Evolutionary conservation across 2,888 invertebrate species (phyloP).

Genomic region (Gerosis bhagava): DNA sequence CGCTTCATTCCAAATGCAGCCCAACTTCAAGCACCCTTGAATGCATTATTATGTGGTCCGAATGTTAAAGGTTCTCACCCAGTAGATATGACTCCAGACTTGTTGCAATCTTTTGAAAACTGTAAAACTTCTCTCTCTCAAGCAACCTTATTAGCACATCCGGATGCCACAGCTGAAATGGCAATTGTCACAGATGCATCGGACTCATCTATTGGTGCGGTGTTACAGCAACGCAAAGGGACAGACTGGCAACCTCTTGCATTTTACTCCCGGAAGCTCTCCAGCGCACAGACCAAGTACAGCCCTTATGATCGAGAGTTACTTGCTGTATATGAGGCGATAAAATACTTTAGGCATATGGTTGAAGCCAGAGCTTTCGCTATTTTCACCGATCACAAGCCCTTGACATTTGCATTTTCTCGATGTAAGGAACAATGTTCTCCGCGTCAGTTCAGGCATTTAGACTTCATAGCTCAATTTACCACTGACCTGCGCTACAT

Average conservation of each 20-base stretch:
- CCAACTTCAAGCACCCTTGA: conserved; percentile 5
- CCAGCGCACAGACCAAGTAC: background rate
- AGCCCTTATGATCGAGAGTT: conserved; percentile 47
- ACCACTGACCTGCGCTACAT: conserved; percentile 1
- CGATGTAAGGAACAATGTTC: background rate
- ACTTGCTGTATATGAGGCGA: conserved; percentile 42
- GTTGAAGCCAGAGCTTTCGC: conserved; percentile 6
- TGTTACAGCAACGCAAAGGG: conserved; percentile 1
- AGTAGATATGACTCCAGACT: background rate
- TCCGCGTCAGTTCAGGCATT: conserved; percentile 3
- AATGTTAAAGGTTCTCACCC: background rate
- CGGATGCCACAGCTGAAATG: background rate
- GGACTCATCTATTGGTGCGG: conserved; percentile 1
- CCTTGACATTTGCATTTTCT: background rate
- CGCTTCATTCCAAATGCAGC: conserved; percentile 7
- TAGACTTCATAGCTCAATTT: conserved; percentile 5
- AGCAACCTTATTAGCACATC: background rate
- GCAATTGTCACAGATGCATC: conserved; percentile 6
- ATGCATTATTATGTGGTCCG: background rate
- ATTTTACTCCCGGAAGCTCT: background rate
- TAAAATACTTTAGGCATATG: conserved; percentile 22
- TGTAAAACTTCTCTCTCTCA: background rate
- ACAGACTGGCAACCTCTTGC: conserved; percentile 1
- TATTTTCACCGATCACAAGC: conserved; percentile 7
- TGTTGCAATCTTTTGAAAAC: background rate